These are phyloP conservation scores for Andrena minutula DNA, from an alignment of 2,888 invertebrate species.

Conservation along the genomic window DNA sequence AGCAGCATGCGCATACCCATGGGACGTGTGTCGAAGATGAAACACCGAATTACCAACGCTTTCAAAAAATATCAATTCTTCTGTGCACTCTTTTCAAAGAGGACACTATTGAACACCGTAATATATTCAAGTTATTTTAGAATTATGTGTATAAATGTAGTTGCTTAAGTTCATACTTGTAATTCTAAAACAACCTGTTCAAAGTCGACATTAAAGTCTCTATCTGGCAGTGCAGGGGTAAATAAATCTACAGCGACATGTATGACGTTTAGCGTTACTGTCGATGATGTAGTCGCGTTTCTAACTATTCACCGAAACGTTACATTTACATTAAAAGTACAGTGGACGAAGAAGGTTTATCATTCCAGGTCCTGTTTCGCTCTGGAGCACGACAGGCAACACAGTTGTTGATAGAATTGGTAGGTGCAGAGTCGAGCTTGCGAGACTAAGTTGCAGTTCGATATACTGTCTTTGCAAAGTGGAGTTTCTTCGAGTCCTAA, in stretches of 20 bases:
- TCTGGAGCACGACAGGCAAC: constrained; percentile 89
- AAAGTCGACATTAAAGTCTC: constrained; percentile 23
- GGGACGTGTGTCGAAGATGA: background rate
- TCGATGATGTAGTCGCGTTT: constrained; percentile 5
- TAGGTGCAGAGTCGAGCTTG: constrained; percentile 95
- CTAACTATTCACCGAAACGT: constrained; percentile 17
- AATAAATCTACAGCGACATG: constrained; percentile 48
- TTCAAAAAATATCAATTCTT: constrained; percentile 5
- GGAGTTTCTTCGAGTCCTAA: constrained; percentile 81
- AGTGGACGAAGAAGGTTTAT: background rate
- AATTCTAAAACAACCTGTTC: constrained; percentile 12
- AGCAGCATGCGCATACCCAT: constrained; percentile 10
- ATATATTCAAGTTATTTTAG: background rate
- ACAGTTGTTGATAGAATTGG: constrained; percentile 92
- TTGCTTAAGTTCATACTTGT: background rate
- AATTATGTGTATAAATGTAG: background rate
- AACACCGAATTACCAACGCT: background rate
- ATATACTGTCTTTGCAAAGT: constrained; percentile 90
- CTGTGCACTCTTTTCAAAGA: background rate
- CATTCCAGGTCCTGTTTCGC: constrained; percentile 65
- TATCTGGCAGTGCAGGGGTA: constrained; percentile 45
- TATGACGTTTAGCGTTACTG: constrained; percentile 19
- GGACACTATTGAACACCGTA: background rate
- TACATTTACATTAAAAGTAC: constrained; percentile 17
- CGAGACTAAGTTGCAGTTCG: constrained; percentile 92